Evolutionary conservation across 30 jellyfish, hydroid and myxozoan genomes (phyloP).

Genomic region (Aurelia sp.): DNA sequence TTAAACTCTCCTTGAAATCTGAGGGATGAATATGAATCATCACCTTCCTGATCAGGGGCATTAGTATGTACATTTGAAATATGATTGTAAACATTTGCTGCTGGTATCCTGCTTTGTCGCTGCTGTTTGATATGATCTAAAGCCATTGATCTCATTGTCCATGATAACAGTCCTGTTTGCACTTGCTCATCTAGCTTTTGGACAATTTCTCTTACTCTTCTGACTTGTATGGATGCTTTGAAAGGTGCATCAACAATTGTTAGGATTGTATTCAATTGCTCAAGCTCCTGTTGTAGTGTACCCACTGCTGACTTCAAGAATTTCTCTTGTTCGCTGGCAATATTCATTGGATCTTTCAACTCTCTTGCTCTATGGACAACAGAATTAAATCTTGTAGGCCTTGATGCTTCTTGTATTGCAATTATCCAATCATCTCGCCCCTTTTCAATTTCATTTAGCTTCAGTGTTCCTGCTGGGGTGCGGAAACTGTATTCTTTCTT

Average conservation of each 20-base stretch:
- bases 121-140: slow-evolving; percentile 40
- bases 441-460: slow-evolving; percentile 45
- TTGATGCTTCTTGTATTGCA: slow-evolving; percentile 91
- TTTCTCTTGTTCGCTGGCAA: slow-evolving; percentile 76
- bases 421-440: slow-evolving; percentile 91
- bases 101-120: not conserved
- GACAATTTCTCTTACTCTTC: slow-evolving; percentile 82
- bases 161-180: slow-evolving; percentile 86
- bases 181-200: slow-evolving; percentile 82
- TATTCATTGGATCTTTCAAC: slow-evolving; percentile 13
- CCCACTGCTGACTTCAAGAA: slow-evolving; percentile 74
- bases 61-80: not conserved
- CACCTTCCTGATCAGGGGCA: not conserved
- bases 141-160: slow-evolving; percentile 83
- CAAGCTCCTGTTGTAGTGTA: slow-evolving; percentile 87
- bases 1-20: not conserved
- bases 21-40: not conserved
- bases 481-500: slow-evolving; percentile 88
- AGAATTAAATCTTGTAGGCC: slow-evolving; percentile 61
- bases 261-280: slow-evolving; percentile 83
- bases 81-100: slow-evolving; percentile 8
- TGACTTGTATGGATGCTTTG: slow-evolving; percentile 93
- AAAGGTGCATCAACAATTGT: slow-evolving; percentile 95
- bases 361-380: slow-evolving; percentile 22
- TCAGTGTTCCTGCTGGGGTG: slow-evolving; percentile 27